These are phyloP conservation scores for Drosophila takahashii DNA, from an alignment of 1,140 invertebrate genomes.

Conservation along the genomic window DNA sequence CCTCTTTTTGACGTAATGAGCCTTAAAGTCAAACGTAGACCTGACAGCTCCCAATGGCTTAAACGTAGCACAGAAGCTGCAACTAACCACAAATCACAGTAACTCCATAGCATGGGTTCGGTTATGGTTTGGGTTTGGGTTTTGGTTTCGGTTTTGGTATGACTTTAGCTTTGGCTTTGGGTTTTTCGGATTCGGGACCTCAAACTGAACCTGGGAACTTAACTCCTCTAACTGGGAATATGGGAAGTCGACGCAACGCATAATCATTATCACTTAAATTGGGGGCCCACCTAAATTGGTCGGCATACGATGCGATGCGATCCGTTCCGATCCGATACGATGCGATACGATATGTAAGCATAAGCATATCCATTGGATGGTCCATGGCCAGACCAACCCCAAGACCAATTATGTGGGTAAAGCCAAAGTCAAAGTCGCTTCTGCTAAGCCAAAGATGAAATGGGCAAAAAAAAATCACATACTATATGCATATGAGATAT, in stretches of 20 bases:
- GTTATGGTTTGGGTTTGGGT: constrained; percentile 3
- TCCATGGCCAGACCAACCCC: neutral
- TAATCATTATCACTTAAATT: constrained; percentile 81
- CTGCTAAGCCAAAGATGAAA: constrained; percentile 32
- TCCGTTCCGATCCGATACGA: constrained; percentile 1
- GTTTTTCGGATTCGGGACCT: constrained; percentile 5
- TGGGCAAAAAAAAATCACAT: neutral
- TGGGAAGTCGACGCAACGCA: constrained; percentile 70
- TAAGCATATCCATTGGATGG: constrained; percentile 13
- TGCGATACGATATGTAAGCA: constrained; percentile 7
- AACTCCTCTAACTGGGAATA: constrained; percentile 50
- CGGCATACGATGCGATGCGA: constrained; percentile 24
- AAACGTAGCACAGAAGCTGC: constrained; percentile 80
- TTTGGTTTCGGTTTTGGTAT: neutral
- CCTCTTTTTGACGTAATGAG: constrained; percentile 60
- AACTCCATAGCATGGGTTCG: constrained; percentile 45
- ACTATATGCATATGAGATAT: constrained; percentile 63
- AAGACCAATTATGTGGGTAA: constrained; percentile 73
- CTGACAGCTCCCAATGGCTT: constrained; percentile 75
- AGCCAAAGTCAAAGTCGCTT: constrained; percentile 50
- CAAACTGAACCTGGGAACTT: constrained; percentile 1
- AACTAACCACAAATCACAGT: constrained; percentile 79
- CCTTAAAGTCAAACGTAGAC: constrained; percentile 79
- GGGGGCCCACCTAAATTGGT: constrained; percentile 60
- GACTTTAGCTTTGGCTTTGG: constrained; percentile 3